Base-by-base conservation (phyloP, 2,797 vertebrate genomes). In the Lutjanus campechanus region DNA sequence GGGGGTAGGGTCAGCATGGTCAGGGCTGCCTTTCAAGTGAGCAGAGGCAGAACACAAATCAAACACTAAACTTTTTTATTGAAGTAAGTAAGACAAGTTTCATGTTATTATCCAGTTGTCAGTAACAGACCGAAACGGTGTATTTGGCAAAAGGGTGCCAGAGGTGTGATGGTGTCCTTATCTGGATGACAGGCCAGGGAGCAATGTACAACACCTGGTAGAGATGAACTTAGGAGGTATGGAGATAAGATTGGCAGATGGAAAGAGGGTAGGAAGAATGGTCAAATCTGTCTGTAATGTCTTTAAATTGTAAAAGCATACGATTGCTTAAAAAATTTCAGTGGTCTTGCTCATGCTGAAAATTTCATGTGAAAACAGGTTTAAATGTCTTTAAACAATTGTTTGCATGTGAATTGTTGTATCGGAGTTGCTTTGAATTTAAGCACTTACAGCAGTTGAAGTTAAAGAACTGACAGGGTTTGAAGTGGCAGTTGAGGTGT, bases 1-100 rank as follows among this genome's bases (percentile, higher is more conserved):
- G 73, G 68, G 56, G 79, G 76, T 58, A 22, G 85, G 82, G 85
- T 86, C 87, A 75, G 73, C 51, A 7, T 9, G 76, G 80, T 84
- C 60, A 62, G 50, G 46, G 25, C 51, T 56, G 29, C 41, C 81
- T 85, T 86, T 92, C 67, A 89, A 84, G 79, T 78, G 67, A 81
- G 79, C 63, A 73, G 80, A 64, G 40, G 8, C 61, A 64, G 46
- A 81, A 25, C 82, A 80, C 64, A 83, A 82, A 82, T 87, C 67
- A 80, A 73, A 73, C 51, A 11, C 49, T 62, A 19, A 73, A 73
- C 43, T 25, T 65, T 64, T 79, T 77, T 76, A 70, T 75, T 81
- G 47, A 67, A 16, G n/a, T 6, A 20, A 3, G 47, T 65, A 51
- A 56, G 70, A 82, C n/a, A 69, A 53, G 79, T 51, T 58, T 59